Percentiles rank a stretch among this genome's conserved stretches.
Evolutionary conservation across 2,113 vertebrate species (phyloP).

Genomic region (Percina caprodes): DNA sequence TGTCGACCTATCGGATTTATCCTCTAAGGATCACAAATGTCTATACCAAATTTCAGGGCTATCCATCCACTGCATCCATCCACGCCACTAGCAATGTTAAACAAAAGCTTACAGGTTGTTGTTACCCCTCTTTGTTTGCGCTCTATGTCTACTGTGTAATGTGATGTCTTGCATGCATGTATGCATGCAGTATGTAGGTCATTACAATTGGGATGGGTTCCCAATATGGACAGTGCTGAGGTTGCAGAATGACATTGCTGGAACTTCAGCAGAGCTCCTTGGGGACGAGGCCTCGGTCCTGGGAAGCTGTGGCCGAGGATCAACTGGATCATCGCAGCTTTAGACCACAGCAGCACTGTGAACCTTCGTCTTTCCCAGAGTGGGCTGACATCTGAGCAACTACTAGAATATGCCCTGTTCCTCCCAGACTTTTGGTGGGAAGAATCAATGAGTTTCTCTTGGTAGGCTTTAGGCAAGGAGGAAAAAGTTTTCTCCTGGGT

Average conservation of each 20-base stretch:
- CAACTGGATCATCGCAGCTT: constrained; percentile 62
- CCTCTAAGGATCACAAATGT: neutral
- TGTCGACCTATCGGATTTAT: neutral
- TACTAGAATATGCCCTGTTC: constrained; percentile 42
- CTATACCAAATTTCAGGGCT: neutral
- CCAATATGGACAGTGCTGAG: constrained; percentile 55
- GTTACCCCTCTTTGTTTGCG: neutral
- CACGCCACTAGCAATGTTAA: too few species aligned
- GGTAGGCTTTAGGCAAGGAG: constrained; percentile 61
- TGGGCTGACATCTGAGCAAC: constrained; percentile 70
- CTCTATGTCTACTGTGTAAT: neutral
- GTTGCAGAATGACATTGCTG: constrained; percentile 45
- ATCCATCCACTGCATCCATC: neutral
- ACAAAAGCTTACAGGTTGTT: neutral
- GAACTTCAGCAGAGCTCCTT: constrained; percentile 65
- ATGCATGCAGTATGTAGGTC: constrained; percentile 50
- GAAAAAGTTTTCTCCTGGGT: constrained; percentile 71
- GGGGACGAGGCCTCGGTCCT: constrained; percentile 78
- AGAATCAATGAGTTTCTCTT: constrained; percentile 73
- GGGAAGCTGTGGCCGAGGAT: constrained; percentile 80
- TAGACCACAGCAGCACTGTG: constrained; percentile 56
- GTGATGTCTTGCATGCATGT: constrained; percentile 7
- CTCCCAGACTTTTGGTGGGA: constrained; percentile 80
- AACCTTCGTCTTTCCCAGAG: constrained; percentile 72
- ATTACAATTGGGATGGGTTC: constrained; percentile 43